phyloP scores from a whole-genome alignment of 2,113 vertebrate species.

The Cryptoleucopteryx plumbea region DNA sequence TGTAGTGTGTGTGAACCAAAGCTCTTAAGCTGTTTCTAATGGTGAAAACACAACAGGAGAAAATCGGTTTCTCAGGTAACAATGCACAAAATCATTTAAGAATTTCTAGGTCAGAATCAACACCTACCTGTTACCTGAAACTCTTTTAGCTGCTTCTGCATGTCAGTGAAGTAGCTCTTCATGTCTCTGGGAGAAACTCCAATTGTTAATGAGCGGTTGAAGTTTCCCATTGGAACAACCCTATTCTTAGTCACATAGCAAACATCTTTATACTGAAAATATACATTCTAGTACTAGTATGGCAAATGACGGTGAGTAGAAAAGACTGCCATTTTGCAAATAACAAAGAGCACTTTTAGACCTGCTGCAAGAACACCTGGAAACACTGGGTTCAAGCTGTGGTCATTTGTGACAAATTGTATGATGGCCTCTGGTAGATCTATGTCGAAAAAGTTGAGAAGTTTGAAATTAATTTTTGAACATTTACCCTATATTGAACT shows the following conservation, averaged over 20 bases:
- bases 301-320: not conserved
- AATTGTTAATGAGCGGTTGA: not conserved
- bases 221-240: not conserved
- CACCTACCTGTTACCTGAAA: not conserved
- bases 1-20: not conserved
- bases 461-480: not conserved
- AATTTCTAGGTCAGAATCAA: not conserved
- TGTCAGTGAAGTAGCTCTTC: not conserved
- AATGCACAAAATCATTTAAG: not conserved
- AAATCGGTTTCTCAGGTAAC: not conserved
- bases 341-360: not conserved
- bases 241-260: not conserved
- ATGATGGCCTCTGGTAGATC: fast-evolving
- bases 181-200: not conserved
- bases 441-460: not conserved
- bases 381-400: not conserved
- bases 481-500: not conserved
- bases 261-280: not conserved
- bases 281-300: not conserved
- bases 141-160: not conserved
- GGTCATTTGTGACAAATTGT: not conserved
- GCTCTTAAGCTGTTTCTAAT: not conserved
- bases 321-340: not conserved
- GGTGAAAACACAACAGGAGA: not conserved
- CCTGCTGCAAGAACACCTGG: not conserved